Evolutionary conservation across 2,888 invertebrate species (phyloP), one percentile per base, ranked within the genome.

Genomic region (Salticus scenicus): DNA sequence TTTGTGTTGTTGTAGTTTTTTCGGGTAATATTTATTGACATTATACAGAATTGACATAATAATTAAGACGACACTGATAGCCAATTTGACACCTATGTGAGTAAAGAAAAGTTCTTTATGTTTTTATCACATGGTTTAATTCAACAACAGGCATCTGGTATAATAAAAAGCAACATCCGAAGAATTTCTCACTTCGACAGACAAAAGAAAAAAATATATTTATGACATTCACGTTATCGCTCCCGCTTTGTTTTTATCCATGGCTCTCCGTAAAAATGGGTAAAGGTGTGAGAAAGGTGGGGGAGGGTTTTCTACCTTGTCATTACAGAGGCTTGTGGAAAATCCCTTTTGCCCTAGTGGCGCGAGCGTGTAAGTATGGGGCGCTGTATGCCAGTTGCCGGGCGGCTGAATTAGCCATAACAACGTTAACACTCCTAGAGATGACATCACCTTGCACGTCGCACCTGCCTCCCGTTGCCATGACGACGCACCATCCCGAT

Each of bases 391-490:
- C 70, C 71, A 75, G 82, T 69, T 75, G 82, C 70, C 31, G 33
- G 33, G 67, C 37, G 67, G 67, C 67, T 28, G 67, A 67, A 24
- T 67, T 67, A 33, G 67, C 67, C 67, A 67, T 67, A 67, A 67
- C 67, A 67, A 37, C 67, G 67, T 67, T 67, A 67, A 67, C 67
- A 28, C 67, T 67, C 67, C 67, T 31, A 12, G 67, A 33, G 67
- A 67, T 31, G 67, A 67, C 67, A 67, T 67, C 67, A 67, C 67
- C 67, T 67, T 67, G 84, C 79, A 70, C 78, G 79, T 85, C 84
- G 84, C 84, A 85, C 84, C 84, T 85, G 84, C 84, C 84, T 84
- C 51, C 67, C 33, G 70, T 82, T 70, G 27, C 84, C 70, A 85
- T 79, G 79, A 74, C n/a, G 66, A 85, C 57, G 72, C 66, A 67